These are phyloP conservation scores for Drymodes brunneopygia DNA, from an alignment of 2,113 vertebrate genomes.

Conservation along the genomic window DNA sequence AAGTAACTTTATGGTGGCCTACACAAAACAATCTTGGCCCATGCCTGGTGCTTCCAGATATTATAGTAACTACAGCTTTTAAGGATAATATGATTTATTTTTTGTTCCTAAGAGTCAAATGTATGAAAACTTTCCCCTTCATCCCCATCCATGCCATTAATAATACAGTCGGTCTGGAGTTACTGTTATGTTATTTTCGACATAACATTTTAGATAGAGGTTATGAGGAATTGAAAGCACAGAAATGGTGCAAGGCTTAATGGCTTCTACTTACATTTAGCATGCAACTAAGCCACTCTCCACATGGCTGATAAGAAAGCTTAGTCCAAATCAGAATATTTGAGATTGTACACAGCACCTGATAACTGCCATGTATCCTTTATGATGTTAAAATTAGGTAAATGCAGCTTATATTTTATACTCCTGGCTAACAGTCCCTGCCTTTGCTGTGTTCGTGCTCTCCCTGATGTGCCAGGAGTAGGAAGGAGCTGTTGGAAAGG, in stretches of 20 bases:
- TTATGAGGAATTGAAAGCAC: not conserved
- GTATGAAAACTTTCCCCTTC: not conserved
- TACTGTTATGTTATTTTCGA: not conserved
- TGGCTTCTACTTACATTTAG: not conserved
- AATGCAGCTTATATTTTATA: not conserved
- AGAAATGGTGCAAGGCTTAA: not conserved
- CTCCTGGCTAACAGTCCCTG: rapidly evolving
- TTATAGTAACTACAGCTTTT: not conserved
- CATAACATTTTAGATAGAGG: not conserved
- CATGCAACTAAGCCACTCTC: not conserved
- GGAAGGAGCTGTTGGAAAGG: not conserved
- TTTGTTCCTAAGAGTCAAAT: not conserved
- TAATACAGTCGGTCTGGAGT: not conserved
- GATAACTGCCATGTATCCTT: not conserved
- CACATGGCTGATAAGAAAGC: not conserved
- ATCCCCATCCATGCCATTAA: not conserved
- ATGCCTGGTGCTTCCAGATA: not conserved
- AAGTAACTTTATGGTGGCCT: not conserved
- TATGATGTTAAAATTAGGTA: not conserved
- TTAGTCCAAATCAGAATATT: not conserved
- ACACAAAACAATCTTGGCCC: not conserved
- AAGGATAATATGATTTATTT: not conserved
- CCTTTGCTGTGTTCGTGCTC: not conserved
- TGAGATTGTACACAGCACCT: not conserved
- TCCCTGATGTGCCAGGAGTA: not conserved